Evolutionary conservation across 37 sponge, comb jelly and placozoan species (phyloP), one percentile per base, ranked within the genome.

Genomic region (Corticium candelabrum): DNA sequence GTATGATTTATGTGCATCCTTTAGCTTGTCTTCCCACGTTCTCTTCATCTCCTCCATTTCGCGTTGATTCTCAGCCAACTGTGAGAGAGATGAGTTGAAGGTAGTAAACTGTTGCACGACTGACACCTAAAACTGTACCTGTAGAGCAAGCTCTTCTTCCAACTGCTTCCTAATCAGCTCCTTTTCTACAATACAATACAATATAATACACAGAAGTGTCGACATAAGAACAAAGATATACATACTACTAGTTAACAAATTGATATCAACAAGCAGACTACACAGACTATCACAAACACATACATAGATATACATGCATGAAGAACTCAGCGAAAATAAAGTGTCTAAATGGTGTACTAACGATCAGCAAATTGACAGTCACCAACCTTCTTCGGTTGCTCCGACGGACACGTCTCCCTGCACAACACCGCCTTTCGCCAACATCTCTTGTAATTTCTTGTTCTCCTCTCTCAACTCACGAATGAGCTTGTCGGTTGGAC

Each of bases 381-480:
- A n/a, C n/a, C 56, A 15, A 79, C 81, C 85, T 74, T 84, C 85
- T 21, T 80, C 80, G 1, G 41, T 41, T 3, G 68, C 80, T 5
- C 76, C 75, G 2, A 35, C 34, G 74, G 41, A 21, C 37, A 37
- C 15, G 34, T 31, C 29, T 71, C 74, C 34, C 74, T 15, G 29
- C 21, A 11, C 62, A 27, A 50, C 62, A 21, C 62, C 62, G 35
- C 76, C 81, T 0, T 82, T 76, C 83, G 77, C 81, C 67, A 86
- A 30, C 85, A 79, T 82, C 2, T 81, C 76, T 78, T 79, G 32
- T 5, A 89, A 79, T 7, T 75, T 40, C 7, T 79, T 78, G 70
- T 89, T 89, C 84, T 89, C 90, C 75, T 89, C 90, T 37, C 78
- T 68, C 68, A 89, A 68, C 36, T 89, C 84, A 27, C 86, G 72